phyloP scores from a whole-genome alignment of 2,888 invertebrate species.

The Diaperis boleti region DNA sequence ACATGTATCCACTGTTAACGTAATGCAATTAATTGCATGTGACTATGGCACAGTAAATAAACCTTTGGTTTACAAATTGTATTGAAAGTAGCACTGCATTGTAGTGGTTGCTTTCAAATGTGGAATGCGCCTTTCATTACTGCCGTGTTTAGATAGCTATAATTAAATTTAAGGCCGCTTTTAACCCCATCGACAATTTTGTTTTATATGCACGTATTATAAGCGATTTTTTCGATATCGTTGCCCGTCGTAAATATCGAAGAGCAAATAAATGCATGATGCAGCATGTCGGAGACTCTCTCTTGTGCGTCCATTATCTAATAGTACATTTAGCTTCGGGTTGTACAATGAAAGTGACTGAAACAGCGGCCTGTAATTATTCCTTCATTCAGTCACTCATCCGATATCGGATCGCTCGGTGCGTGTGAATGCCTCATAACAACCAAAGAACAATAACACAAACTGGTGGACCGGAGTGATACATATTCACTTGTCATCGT shows the following conservation, averaged over 20 bases:
- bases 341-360: slow-evolving; percentile 60
- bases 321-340: slow-evolving; percentile 55
- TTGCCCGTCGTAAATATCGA: slow-evolving; percentile 4
- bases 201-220: slow-evolving; percentile 18
- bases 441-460: slow-evolving; percentile 39
- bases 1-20: slow-evolving; percentile 59
- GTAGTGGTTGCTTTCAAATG: slow-evolving; percentile 50
- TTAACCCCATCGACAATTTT: slow-evolving; percentile 38
- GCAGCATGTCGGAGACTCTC: slow-evolving; percentile 53
- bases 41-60: slow-evolving; percentile 62
- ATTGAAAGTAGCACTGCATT: slow-evolving; percentile 56
- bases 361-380: slow-evolving; percentile 64
- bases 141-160: slow-evolving; percentile 46
- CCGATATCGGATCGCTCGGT: slow-evolving; percentile 53
- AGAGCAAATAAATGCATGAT: slow-evolving; percentile 49
- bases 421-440: slow-evolving; percentile 47
- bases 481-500: slow-evolving; percentile 34
- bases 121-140: slow-evolving; percentile 45
- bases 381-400: slow-evolving; percentile 62
- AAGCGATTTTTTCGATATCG: slow-evolving; percentile 13
- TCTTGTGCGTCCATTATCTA: slow-evolving; percentile 54
- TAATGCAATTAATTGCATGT: slow-evolving; percentile 64
- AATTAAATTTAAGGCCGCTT: slow-evolving; percentile 51
- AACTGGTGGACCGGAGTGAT: slow-evolving; percentile 37
- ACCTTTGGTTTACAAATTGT: slow-evolving; percentile 60